These are phyloP conservation scores for Mesitornis unicolor DNA, from an alignment of 2,113 vertebrate species.

Conservation along the genomic window DNA sequence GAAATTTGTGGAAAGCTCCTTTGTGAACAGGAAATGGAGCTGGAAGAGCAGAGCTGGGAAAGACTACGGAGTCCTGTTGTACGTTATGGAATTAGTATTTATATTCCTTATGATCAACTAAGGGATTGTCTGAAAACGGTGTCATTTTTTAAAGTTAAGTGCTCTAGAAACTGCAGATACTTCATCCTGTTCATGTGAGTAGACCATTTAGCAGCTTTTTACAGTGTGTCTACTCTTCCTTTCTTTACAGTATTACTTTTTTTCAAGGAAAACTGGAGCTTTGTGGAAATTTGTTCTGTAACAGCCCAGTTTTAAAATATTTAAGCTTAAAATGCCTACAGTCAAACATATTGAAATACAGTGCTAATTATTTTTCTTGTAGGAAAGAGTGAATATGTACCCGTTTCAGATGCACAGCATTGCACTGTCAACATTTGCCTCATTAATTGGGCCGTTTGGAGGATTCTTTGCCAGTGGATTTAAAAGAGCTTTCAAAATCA, in stretches of 20 bases:
- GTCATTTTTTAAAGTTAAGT: background rate
- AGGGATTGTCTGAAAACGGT: background rate
- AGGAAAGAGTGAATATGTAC: constrained; percentile 90
- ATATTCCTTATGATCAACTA: background rate
- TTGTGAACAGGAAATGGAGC: background rate
- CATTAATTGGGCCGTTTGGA: constrained; percentile 94
- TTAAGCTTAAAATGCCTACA: background rate
- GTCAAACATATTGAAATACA: background rate
- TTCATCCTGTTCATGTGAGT: background rate
- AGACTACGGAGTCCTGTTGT: background rate
- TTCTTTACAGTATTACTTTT: background rate
- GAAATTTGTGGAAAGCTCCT: background rate
- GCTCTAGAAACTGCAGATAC: background rate
- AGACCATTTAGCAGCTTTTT: background rate
- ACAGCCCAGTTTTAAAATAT: background rate
- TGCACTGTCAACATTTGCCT: constrained; percentile 90
- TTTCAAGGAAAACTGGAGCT: background rate
- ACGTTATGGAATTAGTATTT: background rate
- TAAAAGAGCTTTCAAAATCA: constrained; percentile 98
- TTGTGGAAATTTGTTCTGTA: background rate
- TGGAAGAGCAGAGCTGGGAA: background rate
- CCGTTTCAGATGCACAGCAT: constrained; percentile 97
- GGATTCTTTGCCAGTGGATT: constrained; percentile 99
- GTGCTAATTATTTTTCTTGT: background rate
- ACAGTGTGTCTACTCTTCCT: background rate